Percentiles rank a stretch among this genome's conserved stretches.
Conservation (phyloP, 2,888 invertebrate species). For the Drosophila histrio region DNA sequence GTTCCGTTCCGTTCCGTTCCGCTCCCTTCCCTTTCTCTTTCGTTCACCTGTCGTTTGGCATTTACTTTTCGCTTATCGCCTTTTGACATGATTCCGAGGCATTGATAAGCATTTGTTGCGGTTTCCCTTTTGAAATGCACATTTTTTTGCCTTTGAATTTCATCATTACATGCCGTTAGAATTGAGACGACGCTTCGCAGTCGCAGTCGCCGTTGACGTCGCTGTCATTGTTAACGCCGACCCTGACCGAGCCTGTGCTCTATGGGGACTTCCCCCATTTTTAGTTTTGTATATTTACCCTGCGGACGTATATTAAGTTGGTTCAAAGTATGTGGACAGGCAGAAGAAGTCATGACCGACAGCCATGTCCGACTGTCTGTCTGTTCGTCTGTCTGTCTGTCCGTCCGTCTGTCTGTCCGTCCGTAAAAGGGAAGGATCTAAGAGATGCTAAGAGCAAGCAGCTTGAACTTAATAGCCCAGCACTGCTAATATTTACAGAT, state of each 20-base stretch:
- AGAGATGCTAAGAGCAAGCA: too few relatives aligned
- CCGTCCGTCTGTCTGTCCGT: too few relatives aligned
- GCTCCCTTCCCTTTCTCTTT: background rate
- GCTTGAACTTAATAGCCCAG: too few relatives aligned
- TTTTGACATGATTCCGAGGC: slow-evolving; percentile 24
- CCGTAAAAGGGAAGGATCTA: too few relatives aligned
- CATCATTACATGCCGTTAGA: slow-evolving; percentile 34
- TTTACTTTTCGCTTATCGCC: slow-evolving; percentile 34
- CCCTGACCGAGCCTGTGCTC: slow-evolving; percentile 11
- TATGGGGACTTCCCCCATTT: too few relatives aligned
- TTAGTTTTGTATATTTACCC: too few relatives aligned
- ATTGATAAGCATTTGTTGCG: slow-evolving; percentile 31
- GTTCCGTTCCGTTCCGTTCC: background rate
- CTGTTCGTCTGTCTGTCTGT: too few relatives aligned
- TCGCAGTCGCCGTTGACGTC: background rate
- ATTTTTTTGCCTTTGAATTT: slow-evolving; percentile 36
- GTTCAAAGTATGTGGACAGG: too few relatives aligned
- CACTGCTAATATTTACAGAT: too few relatives aligned
- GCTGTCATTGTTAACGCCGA: background rate
- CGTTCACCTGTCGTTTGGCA: background rate
- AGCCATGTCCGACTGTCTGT: too few relatives aligned
- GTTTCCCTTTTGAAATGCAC: slow-evolving; percentile 28
- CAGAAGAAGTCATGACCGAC: too few relatives aligned
- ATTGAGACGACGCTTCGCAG: background rate
- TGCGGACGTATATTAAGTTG: too few relatives aligned